Evolutionary conservation across 1,140 invertebrate species (phyloP), one percentile per base, ranked within the genome.

Genomic region (Listronotus bonariensis): DNA sequence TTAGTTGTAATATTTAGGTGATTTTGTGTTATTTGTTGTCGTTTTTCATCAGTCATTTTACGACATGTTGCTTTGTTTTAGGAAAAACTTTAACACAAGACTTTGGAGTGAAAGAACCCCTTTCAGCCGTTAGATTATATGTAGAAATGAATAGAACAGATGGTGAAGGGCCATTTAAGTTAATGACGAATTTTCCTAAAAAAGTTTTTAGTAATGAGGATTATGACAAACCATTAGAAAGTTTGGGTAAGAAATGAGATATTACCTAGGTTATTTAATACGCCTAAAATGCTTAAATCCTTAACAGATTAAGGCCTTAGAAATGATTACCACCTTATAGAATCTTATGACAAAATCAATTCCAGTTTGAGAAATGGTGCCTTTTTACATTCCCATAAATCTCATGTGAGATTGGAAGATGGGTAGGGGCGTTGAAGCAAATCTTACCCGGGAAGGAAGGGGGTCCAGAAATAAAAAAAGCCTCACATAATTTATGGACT

Each of bases 121-220:
- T 98, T 7, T 91, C 93, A 11, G 92, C 93, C 17, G 95, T 98
- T 17, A 85, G 92, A 76, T 80, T 95, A 17, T 93, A 86, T 79
- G 79, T 96, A 55, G 85, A 93, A 82, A 85, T 95, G 80, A 89
- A 95, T 62, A 58, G 89, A 48, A 86, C 84, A 12, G 89, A 91
- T 77, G 82, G 79, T 0, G 52, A 76, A 0, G 82, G 79, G 8
- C 82, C 85, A 11, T 93, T 95, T 79, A 85, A 85, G 54, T 78
- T 96, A 52, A 92, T 94, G 88, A 95, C 91, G 12, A 88, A 84
- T 67, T 96, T 92, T 80, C 93, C 93, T n/a, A 87, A 86, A 74
- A 92, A 91, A 80, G 84, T 93, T 54, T 96, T 95, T 75, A 80
- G 81, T n/a, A 83, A 81, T n/a, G 92, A 93, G 20, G 93, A 96